Base-by-base conservation (phyloP, 2,888 invertebrate genomes). In the Calliphora vomitoria region DNA sequence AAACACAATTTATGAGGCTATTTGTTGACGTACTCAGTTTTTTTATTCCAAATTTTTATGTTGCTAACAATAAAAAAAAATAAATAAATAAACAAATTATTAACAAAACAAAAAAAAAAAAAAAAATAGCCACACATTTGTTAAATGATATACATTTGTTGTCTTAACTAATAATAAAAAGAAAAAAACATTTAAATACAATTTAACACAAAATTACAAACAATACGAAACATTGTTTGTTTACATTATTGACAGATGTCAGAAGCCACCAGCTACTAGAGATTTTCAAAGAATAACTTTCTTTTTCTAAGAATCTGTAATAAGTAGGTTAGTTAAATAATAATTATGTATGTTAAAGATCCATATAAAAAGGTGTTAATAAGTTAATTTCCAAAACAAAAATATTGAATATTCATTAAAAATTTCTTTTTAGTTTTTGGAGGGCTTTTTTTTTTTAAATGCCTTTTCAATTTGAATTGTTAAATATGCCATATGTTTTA, bases 1-100 rank as follows among this genome's bases (percentile, higher is more conserved):
- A 50, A 50, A n/a, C 5, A 50, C 13, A 50, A 50, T 50, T 50
- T 50, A 50, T 50, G 50, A 8, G 50, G n/a, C 50, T n/a, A 50
- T 53, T 18, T 71, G 31, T 13, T 35, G 35, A 18, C 31, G 71
- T 25, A 4, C 11, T 35, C n/a, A 44, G 8, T 44, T 44, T 25
- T 47, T 68, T 18, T 50, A 50, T 50, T 31, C 15, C 8, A 68
- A 18, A 47, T 47, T 20, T 25, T 47, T 25, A 20, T 47, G 44
- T 47, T 47, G 25, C 10, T 50, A n/a, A 50, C 47, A 15, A n/a
- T 11, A 58, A 58, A 58, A 8, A 50, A 47, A 68, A 20, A 6
- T 11, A 20, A 6, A 68, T 11, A 53, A 69, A 50, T 55, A 55
- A 72, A 55, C 35, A 13, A 72, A 72, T 20, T 53, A 71, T 71